Evolutionary conservation across 2,113 vertebrate genomes (phyloP).

Genomic region (Pseudolaguvia tuberculata): DNA sequence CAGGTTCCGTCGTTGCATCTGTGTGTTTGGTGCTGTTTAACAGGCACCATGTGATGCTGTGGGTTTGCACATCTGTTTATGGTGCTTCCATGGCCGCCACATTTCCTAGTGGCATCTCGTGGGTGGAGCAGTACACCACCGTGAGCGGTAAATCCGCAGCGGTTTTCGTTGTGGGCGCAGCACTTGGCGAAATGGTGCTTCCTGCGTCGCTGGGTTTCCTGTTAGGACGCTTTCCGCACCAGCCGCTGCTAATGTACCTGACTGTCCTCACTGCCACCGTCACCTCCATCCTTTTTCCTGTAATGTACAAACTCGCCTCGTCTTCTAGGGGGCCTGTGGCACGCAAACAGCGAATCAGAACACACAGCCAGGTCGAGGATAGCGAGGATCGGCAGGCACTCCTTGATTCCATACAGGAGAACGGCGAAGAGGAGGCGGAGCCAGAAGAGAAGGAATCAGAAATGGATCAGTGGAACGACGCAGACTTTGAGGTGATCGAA

Average conservation of each 20-base stretch:
- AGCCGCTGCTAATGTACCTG: slow-evolving; percentile 79
- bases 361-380: slow-evolving; percentile 49
- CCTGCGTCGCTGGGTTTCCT: slow-evolving; percentile 76
- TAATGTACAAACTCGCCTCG: slow-evolving; percentile 81
- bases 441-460: slow-evolving; percentile 64
- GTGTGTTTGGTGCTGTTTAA: slow-evolving; percentile 74
- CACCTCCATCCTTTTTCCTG: slow-evolving; percentile 81
- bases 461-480: slow-evolving; percentile 75
- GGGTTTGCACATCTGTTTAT: slow-evolving; percentile 75
- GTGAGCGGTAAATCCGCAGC: slow-evolving; percentile 75
- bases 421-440: slow-evolving; percentile 68
- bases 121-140: slow-evolving; percentile 89
- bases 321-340: background rate
- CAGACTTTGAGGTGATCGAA: slow-evolving; percentile 84
- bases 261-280: slow-evolving; percentile 64
- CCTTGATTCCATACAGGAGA: slow-evolving; percentile 61
- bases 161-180: slow-evolving; percentile 78
- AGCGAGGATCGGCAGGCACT: slow-evolving; percentile 74
- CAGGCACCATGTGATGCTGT: slow-evolving; percentile 60
- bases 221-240: slow-evolving; percentile 60
- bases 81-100: slow-evolving; percentile 85
- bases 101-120: slow-evolving; percentile 89
- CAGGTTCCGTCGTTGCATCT: slow-evolving; percentile 70
- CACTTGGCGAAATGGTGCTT: slow-evolving; percentile 89
- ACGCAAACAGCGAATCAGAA: slow-evolving; percentile 33